These are phyloP conservation scores for Lasiommata megera DNA, from an alignment of 2,888 invertebrate genomes.

Conservation along the genomic window DNA sequence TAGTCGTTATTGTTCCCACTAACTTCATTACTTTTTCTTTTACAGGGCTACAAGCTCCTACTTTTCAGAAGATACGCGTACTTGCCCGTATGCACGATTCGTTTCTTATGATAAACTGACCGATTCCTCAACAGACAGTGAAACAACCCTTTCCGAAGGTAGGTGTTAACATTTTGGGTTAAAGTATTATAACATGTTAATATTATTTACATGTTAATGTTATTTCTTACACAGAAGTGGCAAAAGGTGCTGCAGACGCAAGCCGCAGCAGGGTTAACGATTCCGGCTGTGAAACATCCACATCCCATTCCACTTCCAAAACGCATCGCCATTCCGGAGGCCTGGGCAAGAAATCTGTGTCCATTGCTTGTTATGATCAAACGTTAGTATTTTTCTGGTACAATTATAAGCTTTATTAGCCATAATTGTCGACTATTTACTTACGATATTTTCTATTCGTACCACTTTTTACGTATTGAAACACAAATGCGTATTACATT, in stretches of 20 bases:
- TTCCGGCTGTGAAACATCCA: conserved; percentile 53
- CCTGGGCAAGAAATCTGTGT: conserved; percentile 42
- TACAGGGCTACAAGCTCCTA: too few relatives aligned
- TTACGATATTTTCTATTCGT: too few relatives aligned
- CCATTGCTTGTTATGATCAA: conserved; percentile 41
- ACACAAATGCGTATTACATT: too few relatives aligned
- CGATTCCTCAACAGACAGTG: conserved; percentile 25
- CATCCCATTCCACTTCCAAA: conserved; percentile 40
- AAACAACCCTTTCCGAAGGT: conserved; percentile 30
- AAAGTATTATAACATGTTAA: too few relatives aligned
- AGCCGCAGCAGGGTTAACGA: conserved; percentile 36
- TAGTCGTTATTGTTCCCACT: too few relatives aligned
- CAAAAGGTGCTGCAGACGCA: conserved; percentile 10
- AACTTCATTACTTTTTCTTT: too few relatives aligned
- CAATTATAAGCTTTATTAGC: too few relatives aligned
- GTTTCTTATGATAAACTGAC: conserved; percentile 27
- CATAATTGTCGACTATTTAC: too few relatives aligned
- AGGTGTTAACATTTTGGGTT: too few relatives aligned
- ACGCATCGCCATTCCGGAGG: conserved; percentile 25
- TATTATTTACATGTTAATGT: too few relatives aligned
- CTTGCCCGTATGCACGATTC: conserved; percentile 48
- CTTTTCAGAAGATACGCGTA: conserved; percentile 34
- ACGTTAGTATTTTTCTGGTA: conserved; percentile 47
- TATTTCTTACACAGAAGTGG: conserved; percentile 11
- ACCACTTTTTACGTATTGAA: too few relatives aligned